Conservation (phyloP, 2,113 vertebrate species). For the Toxotes jaculatrix region DNA sequence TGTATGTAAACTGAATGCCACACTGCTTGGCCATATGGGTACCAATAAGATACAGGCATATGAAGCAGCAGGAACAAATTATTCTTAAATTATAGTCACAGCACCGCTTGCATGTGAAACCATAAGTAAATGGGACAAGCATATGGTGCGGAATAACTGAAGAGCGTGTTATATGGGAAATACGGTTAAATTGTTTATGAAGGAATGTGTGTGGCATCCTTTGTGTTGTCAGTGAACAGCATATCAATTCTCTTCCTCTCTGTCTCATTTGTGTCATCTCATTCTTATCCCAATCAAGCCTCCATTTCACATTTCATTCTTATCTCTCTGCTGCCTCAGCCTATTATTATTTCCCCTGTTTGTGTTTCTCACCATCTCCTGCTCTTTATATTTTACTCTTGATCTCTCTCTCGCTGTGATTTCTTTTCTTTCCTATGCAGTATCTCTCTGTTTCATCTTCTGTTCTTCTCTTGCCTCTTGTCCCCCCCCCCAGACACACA, state of each 20-base stretch:
- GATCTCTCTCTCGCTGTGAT: constrained; percentile 60
- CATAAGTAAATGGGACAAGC: constrained; percentile 71
- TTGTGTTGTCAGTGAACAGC: constrained; percentile 60
- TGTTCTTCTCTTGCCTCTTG: constrained; percentile 23
- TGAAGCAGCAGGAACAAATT: constrained; percentile 81
- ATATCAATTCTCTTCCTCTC: constrained; percentile 63
- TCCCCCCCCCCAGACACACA: background rate
- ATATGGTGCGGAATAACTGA: constrained; percentile 74
- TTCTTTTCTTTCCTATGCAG: constrained; percentile 38
- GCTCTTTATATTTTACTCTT: constrained; percentile 56
- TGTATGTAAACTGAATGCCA: constrained; percentile 74
- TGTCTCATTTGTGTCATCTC: constrained; percentile 74
- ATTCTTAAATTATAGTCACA: constrained; percentile 78
- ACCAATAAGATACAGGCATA: constrained; percentile 72
- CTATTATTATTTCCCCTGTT: constrained; percentile 63
- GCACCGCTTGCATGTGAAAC: constrained; percentile 60
- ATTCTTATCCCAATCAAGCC: constrained; percentile 75
- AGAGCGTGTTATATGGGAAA: constrained; percentile 57
- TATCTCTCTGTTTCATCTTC: constrained; percentile 53
- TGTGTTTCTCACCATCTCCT: constrained; percentile 55
- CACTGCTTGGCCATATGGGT: constrained; percentile 73
- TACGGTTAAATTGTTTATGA: constrained; percentile 70
- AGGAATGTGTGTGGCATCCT: constrained; percentile 55
- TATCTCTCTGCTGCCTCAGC: constrained; percentile 61
- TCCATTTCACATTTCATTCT: constrained; percentile 69